phyloP scores from a whole-genome alignment of 2,888 invertebrate species.

The Acrocera orbiculus region DNA sequence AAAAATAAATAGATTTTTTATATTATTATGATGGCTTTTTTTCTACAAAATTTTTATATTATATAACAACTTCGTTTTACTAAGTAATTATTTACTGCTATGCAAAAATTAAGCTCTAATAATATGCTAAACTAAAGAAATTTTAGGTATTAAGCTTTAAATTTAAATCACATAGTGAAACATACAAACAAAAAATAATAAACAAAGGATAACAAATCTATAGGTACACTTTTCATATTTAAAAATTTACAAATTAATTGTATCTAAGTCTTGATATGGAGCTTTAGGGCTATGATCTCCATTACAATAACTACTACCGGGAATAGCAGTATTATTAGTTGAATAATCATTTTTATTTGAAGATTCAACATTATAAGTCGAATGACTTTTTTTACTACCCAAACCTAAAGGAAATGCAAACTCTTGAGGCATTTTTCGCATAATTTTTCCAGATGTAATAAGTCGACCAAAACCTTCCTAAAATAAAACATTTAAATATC shows the following conservation, averaged over 20 bases:
- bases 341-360: constrained; percentile 12
- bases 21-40: no score
- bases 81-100: no score
- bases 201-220: no score
- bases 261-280: constrained; percentile 55
- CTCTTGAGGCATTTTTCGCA: constrained; percentile 71
- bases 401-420: constrained; percentile 50
- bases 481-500: constrained; percentile 3
- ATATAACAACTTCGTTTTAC: no score
- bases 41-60: no score
- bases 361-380: constrained; percentile 19
- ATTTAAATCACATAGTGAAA: no score
- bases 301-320: constrained; percentile 4
- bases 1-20: no score
- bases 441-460: constrained; percentile 93
- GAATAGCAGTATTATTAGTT: constrained; percentile 15
- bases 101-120: no score
- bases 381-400: constrained; percentile 31
- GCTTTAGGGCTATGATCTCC: constrained; percentile 36
- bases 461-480: constrained; percentile 86
- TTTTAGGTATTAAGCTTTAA: no score
- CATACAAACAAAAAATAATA: no score
- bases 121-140: no score
- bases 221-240: no score
- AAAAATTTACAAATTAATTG: constrained; percentile 44